Evolutionary conservation across 2,888 invertebrate genomes (phyloP).

Genomic region (Sialis fuliginosa): DNA sequence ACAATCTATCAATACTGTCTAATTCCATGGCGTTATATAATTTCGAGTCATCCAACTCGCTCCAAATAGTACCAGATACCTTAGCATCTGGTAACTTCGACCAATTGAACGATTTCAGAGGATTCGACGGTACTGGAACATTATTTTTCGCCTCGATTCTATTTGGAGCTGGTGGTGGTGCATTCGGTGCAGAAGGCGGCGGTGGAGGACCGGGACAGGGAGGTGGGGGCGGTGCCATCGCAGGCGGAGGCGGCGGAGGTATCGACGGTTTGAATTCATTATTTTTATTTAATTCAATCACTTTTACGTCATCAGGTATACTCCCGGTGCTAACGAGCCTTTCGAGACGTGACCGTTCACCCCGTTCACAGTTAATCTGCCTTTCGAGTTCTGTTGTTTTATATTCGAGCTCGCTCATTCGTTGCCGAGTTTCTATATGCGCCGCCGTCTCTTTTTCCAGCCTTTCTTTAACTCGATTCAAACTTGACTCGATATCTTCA

Average conservation of each 20-base stretch:
- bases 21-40: slow-evolving; percentile 83
- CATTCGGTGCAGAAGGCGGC: slow-evolving; percentile 39
- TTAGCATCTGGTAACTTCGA: slow-evolving; percentile 84
- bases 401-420: slow-evolving; percentile 44
- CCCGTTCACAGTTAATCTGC: slow-evolving; percentile 55
- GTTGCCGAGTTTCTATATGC: slow-evolving; percentile 72
- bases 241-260: slow-evolving; percentile 20
- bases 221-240: slow-evolving; percentile 32
- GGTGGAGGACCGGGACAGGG: slow-evolving; percentile 35
- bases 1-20: slow-evolving; percentile 79
- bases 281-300: slow-evolving; percentile 26
- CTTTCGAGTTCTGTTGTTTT: slow-evolving; percentile 28
- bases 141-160: slow-evolving; percentile 57
- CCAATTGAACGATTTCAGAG: slow-evolving; percentile 96
- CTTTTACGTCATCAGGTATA: slow-evolving; percentile 87
- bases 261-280: slow-evolving; percentile 20
- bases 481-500: slow-evolving; percentile 75
- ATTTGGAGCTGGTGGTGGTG: slow-evolving; percentile 36
- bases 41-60: slow-evolving; percentile 81
- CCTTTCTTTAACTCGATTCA: slow-evolving; percentile 66
- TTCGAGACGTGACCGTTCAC: slow-evolving; percentile 66
- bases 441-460: slow-evolving; percentile 77
- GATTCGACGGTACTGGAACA: slow-evolving; percentile 82
- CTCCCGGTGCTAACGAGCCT: slow-evolving; percentile 78
- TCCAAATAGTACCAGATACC: slow-evolving; percentile 88